Base-by-base conservation (phyloP, 2,888 invertebrate species). In the Thalpophila matura region DNA sequence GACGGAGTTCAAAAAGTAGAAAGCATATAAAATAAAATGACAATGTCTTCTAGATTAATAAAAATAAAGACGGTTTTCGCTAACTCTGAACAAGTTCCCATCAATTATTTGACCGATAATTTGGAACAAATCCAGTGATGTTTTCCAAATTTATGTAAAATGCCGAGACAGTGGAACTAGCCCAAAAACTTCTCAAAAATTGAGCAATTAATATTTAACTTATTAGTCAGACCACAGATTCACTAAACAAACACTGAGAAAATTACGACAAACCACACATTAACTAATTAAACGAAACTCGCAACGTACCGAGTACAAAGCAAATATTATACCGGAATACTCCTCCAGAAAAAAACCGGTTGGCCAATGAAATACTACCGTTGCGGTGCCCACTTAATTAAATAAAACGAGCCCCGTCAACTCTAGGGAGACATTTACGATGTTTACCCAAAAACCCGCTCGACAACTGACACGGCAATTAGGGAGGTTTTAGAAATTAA, bases 381-480 rank as follows among this genome's bases (percentile, higher is more conserved):
- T 56, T 60, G 73, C 37, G 74, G 72, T 74, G 46, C 56, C 20
- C 59, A 75, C 77, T 80, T 84, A 83, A 85, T 83, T 84, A 82
- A 85, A 84, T 83, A 74, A 83, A 83, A 77, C 60, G 60, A 47
- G 66, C 68, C 51, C 37, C 71, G 71, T 66, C 78, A 74, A 70
- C 72, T 61, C 79, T 58, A 50, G 81, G 75, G 76, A 76, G 68
- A 74, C 80, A 79, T 85, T 82, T 83, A 82, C 81, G 75, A 74
- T 84, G 80, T 85, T 86, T 84, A 79, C 77, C 70, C 53, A 70
- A 81, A 83, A 82, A 81, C 75, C 37, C 54, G 27, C 16, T 64
- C 57, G 61, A 64, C 77, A 69, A 85, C 83, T 82, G 84, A 83
- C 85, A 82, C 61, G 64, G 72, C 80, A 76, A 83, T 82, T 86